A percentile compares a stretch with the other conserved stretches of the same genome.
These are phyloP conservation scores for Idaea dimidiata DNA, from an alignment of 2,888 invertebrate species.

Conservation along the genomic window DNA sequence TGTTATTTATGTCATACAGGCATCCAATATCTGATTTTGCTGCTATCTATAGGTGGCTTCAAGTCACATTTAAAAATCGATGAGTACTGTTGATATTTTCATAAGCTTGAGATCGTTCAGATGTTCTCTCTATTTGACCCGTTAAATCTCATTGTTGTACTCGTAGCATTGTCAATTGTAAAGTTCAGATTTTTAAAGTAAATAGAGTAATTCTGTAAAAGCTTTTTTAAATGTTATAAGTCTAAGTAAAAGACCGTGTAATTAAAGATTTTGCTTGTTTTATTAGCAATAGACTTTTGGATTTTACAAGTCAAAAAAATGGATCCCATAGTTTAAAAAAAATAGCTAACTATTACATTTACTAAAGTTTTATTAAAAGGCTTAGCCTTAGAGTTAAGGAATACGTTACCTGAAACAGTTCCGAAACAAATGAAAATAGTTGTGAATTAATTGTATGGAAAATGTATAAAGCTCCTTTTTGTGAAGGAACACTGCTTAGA, in stretches of 20 bases:
- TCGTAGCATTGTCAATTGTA: slow-evolving; percentile 46
- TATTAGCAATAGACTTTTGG: slow-evolving; percentile 1
- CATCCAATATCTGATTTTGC: too few species aligned
- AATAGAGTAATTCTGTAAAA: slow-evolving; percentile 15
- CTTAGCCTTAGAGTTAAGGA: slow-evolving; percentile 4
- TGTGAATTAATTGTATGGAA: background rate
- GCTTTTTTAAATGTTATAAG: slow-evolving; percentile 22
- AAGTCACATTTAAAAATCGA: too few species aligned
- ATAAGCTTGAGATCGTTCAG: background rate
- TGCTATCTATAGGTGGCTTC: too few species aligned
- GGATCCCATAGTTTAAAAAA: background rate
- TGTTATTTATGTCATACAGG: too few species aligned
- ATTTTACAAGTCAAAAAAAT: background rate
- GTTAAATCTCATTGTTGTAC: background rate
- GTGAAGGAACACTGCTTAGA: background rate
- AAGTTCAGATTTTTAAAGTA: slow-evolving; percentile 23
- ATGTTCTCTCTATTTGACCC: background rate
- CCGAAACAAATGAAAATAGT: background rate
- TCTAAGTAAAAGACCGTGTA: slow-evolving; percentile 9
- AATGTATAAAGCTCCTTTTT: background rate
- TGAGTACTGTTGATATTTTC: too few species aligned
- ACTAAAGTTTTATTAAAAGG: slow-evolving; percentile 3
- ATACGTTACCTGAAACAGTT: background rate
- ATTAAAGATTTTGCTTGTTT: background rate
- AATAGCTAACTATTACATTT: background rate